Conservation (phyloP, 1,140 invertebrate species). For the Pygmarrhopalites habei region DNA sequence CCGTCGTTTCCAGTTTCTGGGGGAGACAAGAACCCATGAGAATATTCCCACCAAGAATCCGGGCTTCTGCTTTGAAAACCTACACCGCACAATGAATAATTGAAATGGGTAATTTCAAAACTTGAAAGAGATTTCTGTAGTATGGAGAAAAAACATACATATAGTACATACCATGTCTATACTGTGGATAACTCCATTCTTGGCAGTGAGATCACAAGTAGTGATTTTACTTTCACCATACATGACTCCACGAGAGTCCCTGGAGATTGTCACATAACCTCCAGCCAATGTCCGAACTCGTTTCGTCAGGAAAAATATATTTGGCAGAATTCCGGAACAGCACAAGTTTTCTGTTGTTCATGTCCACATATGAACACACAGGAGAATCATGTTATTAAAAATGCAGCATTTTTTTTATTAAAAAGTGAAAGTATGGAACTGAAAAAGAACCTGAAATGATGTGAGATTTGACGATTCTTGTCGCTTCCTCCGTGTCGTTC, state of each 20-base stretch:
- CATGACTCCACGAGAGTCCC: constrained; percentile 48
- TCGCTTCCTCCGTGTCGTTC: constrained; percentile 46
- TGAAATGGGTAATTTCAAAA: too few relatives aligned
- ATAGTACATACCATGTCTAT: constrained; percentile 52
- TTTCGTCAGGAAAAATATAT: constrained; percentile 50
- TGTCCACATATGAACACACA: constrained; percentile 7
- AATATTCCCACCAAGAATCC: neutral
- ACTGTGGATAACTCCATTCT: constrained; percentile 55
- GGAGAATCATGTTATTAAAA: too few relatives aligned
- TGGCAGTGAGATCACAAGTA: constrained; percentile 53
- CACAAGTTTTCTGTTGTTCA: constrained; percentile 53
- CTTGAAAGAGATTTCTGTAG: too few relatives aligned
- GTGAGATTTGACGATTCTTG: constrained; percentile 47
- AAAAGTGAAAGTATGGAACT: too few relatives aligned
- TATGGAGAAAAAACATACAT: too few relatives aligned
- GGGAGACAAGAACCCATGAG: constrained; percentile 14
- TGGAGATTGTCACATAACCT: constrained; percentile 45
- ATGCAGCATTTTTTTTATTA: too few relatives aligned
- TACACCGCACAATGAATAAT: too few relatives aligned
- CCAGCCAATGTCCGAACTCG: constrained; percentile 47
- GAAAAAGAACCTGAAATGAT: constrained; percentile 45
- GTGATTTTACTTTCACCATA: constrained; percentile 51
- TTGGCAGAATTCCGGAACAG: constrained; percentile 52
- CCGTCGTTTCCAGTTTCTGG: neutral
- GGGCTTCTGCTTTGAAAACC: neutral